Evolutionary conservation across 2,888 invertebrate genomes (phyloP), one percentile per base, ranked within the genome.

Genomic region (Patella pellucida): DNA sequence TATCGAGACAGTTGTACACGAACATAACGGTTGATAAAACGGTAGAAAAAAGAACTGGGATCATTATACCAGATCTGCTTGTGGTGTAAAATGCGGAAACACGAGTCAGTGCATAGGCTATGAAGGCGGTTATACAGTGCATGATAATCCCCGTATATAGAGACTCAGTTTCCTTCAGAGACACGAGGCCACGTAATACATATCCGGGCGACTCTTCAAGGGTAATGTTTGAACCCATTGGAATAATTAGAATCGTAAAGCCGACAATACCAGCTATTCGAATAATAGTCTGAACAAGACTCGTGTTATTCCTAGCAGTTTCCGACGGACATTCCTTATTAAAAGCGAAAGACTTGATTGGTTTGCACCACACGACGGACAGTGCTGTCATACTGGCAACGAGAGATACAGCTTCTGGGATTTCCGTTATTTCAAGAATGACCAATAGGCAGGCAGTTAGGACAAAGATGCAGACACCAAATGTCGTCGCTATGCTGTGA

Each of bases 281-380:
- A 52, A 82, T 73, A 7, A 83, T 23, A 4, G 79, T 78, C 69
- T 81, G 77, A 14, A 84, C 62, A 31, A 81, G 74, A 4, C 73
- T 74, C 5, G 78, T 77, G 68, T 81, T 81, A 74, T 82, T 76
- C 2, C 84, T 73, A 9, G 79, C 78, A n/a, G 68, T 52, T 27
- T 78, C 73, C 16, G 75, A 77, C 2, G 79, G 77, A n/a, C 78
- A 78, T 27, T 72, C 71, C 12, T 81, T 79, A 9, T 77, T 68
- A n/a, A 81, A 68, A 3, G 78, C 78, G 70, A 78, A 83, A 12
- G 78, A 73, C 62, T 78, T 76, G 7, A 83, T 76, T 16, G 73
- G 71, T 12, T 81, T 81, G 69, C 80, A 77, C 83, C 83, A 83
- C 67, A 76, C 78, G 14, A 81, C 78, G 7, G 83, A 81, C 16